phyloP scores from a whole-genome alignment of 2,797 vertebrate species.

The Alectoris magna region DNA sequence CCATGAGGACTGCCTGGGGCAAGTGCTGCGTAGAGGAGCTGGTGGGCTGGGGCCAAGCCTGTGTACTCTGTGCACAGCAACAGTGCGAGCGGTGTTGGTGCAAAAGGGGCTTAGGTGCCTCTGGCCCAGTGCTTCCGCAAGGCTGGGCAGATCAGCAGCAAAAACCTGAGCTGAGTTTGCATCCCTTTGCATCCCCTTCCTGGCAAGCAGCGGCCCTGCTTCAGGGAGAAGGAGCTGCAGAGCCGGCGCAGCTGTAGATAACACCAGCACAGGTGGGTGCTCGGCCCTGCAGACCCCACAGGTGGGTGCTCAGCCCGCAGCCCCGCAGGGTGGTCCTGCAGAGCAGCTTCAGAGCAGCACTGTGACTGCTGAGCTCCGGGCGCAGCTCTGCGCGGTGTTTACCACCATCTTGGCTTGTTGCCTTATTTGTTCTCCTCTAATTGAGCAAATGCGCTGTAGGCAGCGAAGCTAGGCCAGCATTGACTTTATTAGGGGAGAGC shows the following conservation, averaged over 20 bases:
- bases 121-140: not conserved
- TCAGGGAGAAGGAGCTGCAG: rapidly evolving
- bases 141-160: not conserved
- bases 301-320: rapidly evolving
- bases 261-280: too few relatives aligned
- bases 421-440: slow-evolving; percentile 57
- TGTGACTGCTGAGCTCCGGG: not conserved
- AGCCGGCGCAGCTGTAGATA: rapidly evolving
- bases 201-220: rapidly evolving
- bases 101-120: not conserved
- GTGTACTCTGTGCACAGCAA: rapidly evolving
- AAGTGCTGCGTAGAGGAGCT: rapidly evolving
- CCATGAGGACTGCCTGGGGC: rapidly evolving
- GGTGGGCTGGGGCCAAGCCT: rapidly evolving
- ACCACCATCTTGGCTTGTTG: slow-evolving; percentile 45
- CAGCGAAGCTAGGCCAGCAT: slow-evolving; percentile 39
- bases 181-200: rapidly evolving
- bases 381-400: not conserved
- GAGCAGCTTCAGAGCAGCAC: not conserved
- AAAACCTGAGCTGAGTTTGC: rapidly evolving
- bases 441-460: slow-evolving; percentile 62
- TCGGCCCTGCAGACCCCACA: rapidly evolving
- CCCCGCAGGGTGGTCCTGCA: not conserved
- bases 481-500: slow-evolving; percentile 20
- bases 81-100: not conserved